Evolutionary conservation across 2,888 invertebrate species (phyloP), one percentile per base, ranked within the genome.

Genomic region (Euplagia quadripunctaria): DNA sequence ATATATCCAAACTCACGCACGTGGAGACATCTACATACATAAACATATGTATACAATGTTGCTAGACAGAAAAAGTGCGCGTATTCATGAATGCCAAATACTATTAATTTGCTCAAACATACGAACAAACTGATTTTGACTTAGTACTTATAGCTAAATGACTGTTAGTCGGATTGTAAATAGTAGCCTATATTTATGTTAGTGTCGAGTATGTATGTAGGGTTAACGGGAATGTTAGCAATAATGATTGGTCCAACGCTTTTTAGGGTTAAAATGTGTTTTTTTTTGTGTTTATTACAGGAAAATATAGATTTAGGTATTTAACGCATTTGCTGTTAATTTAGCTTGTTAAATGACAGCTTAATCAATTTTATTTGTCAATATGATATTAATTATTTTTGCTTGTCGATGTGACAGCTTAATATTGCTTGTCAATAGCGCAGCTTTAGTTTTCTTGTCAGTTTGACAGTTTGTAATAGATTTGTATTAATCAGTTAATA

Each of bases 111-210:
- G 89, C 89, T 88, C 88, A 88, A 88, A 82, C 70, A 75, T 72
- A 79, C 76, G 86, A 88, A 86, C 84, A 87, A 87, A 83, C 79
- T 82, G 81, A 77, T 85, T 87, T 80, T 79, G 77, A 85, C 79
- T 77, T 85, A 83, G 80, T 85, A 85, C 79, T 84, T 86, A 82
- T 94, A 94, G 92, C 88, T 90, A 90, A 92, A 88, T 91, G 93
- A 94, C 92, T 94, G 90, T 91, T 92, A 94, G 94, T 92, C 92
- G 89, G 87, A 79, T 86, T 95, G 94, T 95, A 95, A 92, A 95
- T 95, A 95, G 90, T 94, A 95, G 94, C 84, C 86, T 91, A 88
- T 95, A 94, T 94, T 94, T 94, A 94, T 93, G 63, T 79, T 85
- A 87, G 86, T 88, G 85, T 84, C 79, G 80, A 88, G 91, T 83